phyloP scores from a whole-genome alignment of 2,113 vertebrate species.

The Gnathonemus longibarbis region DNA sequence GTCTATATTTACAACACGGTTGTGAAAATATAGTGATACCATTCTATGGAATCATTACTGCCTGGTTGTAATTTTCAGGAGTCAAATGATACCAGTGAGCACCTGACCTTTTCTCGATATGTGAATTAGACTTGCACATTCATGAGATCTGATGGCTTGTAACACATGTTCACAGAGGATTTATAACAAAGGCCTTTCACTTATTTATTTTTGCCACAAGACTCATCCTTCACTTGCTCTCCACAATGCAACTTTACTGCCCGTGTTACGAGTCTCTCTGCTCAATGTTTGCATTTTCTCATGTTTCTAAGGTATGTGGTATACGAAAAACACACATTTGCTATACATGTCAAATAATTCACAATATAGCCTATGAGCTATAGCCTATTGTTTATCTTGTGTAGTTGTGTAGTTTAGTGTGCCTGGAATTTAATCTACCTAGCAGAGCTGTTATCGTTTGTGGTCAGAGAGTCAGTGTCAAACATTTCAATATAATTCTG shows the following conservation, averaged over 20 bases:
- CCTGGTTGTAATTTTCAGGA: neutral
- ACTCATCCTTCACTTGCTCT: neutral
- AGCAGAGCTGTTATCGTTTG: neutral
- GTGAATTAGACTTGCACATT: neutral
- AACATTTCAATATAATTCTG: neutral
- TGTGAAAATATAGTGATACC: neutral
- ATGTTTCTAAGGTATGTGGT: neutral
- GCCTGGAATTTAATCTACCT: neutral
- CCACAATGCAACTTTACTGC: neutral
- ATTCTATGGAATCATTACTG: neutral
- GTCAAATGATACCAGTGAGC: neutral
- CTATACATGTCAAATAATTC: neutral
- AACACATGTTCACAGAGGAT: neutral
- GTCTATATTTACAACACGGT: neutral
- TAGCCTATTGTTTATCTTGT: neutral
- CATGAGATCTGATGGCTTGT: neutral
- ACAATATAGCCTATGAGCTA: neutral
- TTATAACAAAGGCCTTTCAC: neutral
- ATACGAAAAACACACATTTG: neutral
- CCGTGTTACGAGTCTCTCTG: neutral
- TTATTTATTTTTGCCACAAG: neutral
- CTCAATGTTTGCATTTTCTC: neutral
- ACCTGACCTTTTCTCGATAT: neutral
- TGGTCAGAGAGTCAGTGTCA: neutral
- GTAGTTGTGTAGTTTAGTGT: neutral